Evolutionary conservation across 1,140 invertebrate species (phyloP), one percentile per base, ranked within the genome.

Genomic region (Homarus americanus): DNA sequence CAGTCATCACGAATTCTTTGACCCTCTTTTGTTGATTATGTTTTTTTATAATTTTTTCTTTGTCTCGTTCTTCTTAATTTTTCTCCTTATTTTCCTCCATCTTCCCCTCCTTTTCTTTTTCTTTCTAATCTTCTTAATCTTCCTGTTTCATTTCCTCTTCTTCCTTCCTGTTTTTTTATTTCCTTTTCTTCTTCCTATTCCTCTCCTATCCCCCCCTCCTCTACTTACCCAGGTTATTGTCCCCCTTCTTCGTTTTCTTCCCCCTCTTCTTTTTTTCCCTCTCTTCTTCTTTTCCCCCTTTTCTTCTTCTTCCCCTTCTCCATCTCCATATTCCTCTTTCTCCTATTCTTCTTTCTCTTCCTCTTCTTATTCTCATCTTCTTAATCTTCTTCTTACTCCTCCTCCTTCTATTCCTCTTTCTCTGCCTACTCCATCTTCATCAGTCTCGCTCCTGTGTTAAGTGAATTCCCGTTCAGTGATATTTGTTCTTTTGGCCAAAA

Each of bases 401-500:
- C 76, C 66, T 34, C 44, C 63, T 24, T 28, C 28, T 73, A 36
- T 7, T 73, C n/a, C 34, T 40, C 66, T 66, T 34, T 41, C 41
- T 49, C 66, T 85, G 10, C 49, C 66, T 85, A 34, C n/a, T 76
- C 72, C 36, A 63, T 66, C 58, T 66, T 63, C 80, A 58, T 75
- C 72, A 34, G 82, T 83, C 91, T 85, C 44, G 84, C 69, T 91
- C 90, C 66, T 38, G 53, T 80, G 72, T 40, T 69, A 80, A 76
- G 83, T 86, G 82, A 80, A 80, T 91, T 91, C 83, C 90, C 82
- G 75, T 80, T 86, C 83, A 80, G 69, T 91, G 82, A 78, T 80
- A 91, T 91, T 91, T 78, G 82, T 83, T 91, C 88, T 91, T 91
- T 91, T 84, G 32, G 69, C 69, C 88, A 75, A 78, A 66, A 91